These are phyloP conservation scores for Clarias macrocephalus DNA, from an alignment of 2,113 vertebrate species.

Conservation along the genomic window DNA sequence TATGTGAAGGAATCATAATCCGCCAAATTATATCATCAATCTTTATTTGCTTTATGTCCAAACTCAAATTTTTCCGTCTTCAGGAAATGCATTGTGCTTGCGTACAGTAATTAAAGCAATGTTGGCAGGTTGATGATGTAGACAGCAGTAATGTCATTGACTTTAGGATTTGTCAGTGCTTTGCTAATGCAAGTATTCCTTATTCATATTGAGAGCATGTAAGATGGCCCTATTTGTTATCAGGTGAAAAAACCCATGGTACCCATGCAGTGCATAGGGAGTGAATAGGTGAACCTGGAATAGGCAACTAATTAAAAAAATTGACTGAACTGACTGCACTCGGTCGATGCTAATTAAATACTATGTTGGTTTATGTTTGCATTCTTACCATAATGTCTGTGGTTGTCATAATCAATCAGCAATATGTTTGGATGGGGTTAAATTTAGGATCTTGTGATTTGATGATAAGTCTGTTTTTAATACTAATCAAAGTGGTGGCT, in stretches of 20 bases:
- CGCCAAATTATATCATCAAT: constrained; percentile 6
- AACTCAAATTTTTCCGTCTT: neutral
- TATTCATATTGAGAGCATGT: neutral
- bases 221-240: neutral
- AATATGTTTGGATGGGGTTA: neutral
- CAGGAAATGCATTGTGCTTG: neutral
- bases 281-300: neutral
- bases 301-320: neutral
- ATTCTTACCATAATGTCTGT: neutral
- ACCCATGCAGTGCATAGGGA: neutral
- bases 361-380: neutral
- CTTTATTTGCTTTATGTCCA: constrained; percentile 16
- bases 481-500: neutral
- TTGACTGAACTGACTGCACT: neutral
- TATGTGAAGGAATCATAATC: neutral
- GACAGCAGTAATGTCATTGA: neutral
- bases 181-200: neutral
- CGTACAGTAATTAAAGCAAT: neutral
- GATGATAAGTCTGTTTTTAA: neutral
- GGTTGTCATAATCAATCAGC: neutral
- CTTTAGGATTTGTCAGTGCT: neutral
- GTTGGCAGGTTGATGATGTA: neutral
- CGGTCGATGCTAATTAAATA: neutral
- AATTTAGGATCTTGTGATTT: neutral
- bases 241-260: neutral